Conservation (phyloP, 1,140 invertebrate genomes). For the Gryllus bimaculatus region DNA sequence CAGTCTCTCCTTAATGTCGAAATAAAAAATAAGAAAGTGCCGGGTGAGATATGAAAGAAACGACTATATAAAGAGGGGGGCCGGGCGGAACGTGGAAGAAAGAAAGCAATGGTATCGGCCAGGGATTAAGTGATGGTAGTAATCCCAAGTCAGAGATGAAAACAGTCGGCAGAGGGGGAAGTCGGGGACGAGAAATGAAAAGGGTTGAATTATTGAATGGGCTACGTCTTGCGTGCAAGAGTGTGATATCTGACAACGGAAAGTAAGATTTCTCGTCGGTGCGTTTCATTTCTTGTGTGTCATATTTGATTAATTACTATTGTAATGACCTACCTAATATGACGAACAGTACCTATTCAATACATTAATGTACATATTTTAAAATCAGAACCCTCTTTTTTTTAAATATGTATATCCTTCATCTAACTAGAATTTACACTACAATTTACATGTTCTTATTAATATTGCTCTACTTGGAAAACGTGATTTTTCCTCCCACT, state of each 20-base stretch:
- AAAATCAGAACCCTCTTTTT: too few relatives aligned
- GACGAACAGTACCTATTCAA: too few relatives aligned
- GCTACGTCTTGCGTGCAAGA: not conserved
- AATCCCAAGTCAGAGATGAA: not conserved
- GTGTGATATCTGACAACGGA: not conserved
- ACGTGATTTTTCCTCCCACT: too few relatives aligned
- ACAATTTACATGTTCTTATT: too few relatives aligned
- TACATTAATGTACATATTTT: too few relatives aligned
- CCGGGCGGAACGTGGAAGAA: not conserved
- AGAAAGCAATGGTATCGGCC: not conserved
- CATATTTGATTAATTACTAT: too few relatives aligned
- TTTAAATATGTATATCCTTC: too few relatives aligned
- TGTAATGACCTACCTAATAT: too few relatives aligned
- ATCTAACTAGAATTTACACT: too few relatives aligned
- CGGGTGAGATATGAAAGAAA: not conserved
- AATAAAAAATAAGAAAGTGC: not conserved
- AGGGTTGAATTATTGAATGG: slow-evolving; percentile 1
- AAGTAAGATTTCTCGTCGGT: too few relatives aligned
- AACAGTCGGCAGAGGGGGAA: not conserved
- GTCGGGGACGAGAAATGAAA: not conserved
- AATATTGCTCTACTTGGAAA: too few relatives aligned
- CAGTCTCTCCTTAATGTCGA: slow-evolving; percentile 1
- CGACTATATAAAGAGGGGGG: not conserved
- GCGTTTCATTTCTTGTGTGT: too few relatives aligned
- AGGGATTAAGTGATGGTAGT: not conserved